A percentile compares a stretch with the other conserved stretches of the same genome.
Evolutionary conservation across 2,888 invertebrate genomes (phyloP).

Genomic region (Lapara coniferarum): DNA sequence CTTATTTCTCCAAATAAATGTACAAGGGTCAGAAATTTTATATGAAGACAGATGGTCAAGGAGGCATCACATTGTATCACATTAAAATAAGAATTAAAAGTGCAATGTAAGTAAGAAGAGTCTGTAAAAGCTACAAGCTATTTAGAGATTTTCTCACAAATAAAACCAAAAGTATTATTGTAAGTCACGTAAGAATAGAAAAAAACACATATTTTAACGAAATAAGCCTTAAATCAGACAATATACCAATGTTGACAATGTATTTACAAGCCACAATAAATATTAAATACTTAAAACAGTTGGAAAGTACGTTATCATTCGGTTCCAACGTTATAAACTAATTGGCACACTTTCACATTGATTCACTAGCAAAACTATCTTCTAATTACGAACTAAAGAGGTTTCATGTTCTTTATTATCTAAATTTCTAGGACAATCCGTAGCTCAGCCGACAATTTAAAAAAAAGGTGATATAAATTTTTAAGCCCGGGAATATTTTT

Average conservation of each 20-base stretch:
- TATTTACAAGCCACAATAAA: conserved; percentile 73
- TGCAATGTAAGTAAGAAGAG: too few relatives aligned
- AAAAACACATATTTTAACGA: conserved; percentile 41
- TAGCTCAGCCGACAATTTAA: conserved; percentile 8
- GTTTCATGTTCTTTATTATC: conserved; percentile 49
- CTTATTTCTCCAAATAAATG: not conserved
- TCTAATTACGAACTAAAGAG: conserved; percentile 71
- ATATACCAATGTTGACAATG: conserved; percentile 50
- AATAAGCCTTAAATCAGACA: conserved; percentile 47
- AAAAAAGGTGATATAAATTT: too few relatives aligned
- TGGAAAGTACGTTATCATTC: conserved; percentile 50
- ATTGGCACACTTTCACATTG: conserved; percentile 83
- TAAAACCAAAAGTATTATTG: not conserved
- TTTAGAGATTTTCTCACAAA: not conserved
- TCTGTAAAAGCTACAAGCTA: too few relatives aligned
- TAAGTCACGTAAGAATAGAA: not conserved
- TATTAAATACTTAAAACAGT: conserved; percentile 66
- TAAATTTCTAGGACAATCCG: conserved; percentile 33
- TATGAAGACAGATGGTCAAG: not conserved
- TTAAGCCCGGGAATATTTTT: too few relatives aligned
- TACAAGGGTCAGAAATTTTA: not conserved
- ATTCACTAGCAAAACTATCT: conserved; percentile 80
- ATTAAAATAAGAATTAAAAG: too few relatives aligned
- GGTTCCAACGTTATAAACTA: conserved; percentile 63
- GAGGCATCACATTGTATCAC: too few relatives aligned